phyloP scores from a whole-genome alignment of 2,797 vertebrate species.

The Hypotaenidia okinawae region DNA sequence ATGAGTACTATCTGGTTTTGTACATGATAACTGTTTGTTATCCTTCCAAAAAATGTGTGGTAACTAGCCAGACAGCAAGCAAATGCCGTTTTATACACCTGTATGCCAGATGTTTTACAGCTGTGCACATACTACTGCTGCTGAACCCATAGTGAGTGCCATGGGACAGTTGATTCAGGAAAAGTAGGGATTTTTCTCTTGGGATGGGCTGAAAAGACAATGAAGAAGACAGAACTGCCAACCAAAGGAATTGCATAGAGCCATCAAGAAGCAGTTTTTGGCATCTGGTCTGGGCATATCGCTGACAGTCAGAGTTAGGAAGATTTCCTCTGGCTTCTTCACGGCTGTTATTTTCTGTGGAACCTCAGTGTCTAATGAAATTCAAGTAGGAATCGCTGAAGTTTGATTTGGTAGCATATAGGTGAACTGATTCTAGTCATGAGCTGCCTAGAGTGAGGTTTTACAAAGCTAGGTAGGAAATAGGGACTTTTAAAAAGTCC shows the following conservation, averaged over 20 bases:
- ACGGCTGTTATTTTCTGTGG: not conserved
- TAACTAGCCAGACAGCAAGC: conserved; percentile 33
- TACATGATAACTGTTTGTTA: conserved; percentile 17
- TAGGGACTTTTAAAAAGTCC: not conserved
- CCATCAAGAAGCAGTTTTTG: not conserved
- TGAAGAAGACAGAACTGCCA: not conserved
- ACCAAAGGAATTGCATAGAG: not conserved
- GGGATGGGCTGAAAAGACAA: not conserved
- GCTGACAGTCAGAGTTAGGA: not conserved
- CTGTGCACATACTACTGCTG: not conserved
- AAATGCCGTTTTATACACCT: conserved; percentile 45
- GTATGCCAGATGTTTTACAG: conserved; percentile 45
- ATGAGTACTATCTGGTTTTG: not conserved
- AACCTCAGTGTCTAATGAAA: not conserved
- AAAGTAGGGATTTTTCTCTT: not conserved
- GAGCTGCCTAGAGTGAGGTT: not conserved
- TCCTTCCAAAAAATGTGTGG: conserved; percentile 7
- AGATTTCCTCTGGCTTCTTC: not conserved
- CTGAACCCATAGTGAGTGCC: not conserved
- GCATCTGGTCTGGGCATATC: not conserved
- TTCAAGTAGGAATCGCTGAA: not conserved
- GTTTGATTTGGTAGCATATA: not conserved
- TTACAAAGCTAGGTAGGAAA: not conserved
- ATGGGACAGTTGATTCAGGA: not conserved
- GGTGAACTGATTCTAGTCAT: not conserved